Base-by-base conservation (phyloP, 2,888 invertebrate genomes). In the Gasteruption jaculator region DNA sequence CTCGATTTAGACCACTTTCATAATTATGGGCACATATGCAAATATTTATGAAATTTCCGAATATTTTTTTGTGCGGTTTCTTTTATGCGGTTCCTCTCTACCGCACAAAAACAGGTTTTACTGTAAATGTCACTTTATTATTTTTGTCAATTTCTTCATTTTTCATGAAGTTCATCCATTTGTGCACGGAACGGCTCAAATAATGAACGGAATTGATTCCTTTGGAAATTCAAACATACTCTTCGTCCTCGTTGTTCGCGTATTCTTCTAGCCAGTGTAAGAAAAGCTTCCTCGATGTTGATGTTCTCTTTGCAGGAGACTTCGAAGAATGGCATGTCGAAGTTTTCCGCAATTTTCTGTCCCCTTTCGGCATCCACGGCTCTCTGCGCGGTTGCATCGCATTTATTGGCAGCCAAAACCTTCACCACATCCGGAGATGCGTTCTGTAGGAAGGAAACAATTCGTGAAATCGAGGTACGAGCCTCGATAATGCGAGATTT, bases 251-350 rank as follows among this genome's bases (percentile, higher is more conserved):
- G 76, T 70, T 86, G 86, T 72, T 89, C 88, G 45, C 88, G 77
- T 72, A 90, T 90, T 75, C 83, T 83, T 66, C 88, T 78, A 48
- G 90, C 88, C 64, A 90, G 72, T 32, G 85, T 83, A 50, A 89
- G 71, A 69, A 90, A 90, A 36, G 87, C 83, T 63, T 86, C 85
- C 66, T 89, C 88, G 60, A 90, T 88, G 58, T 90, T 89, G 45
- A 90, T 81, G 65, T 90, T 84, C 56, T 83, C 85, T 72, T 90
- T 90, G 72, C 90, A 90, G 8, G 90, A 90, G 10, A 90, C 88
- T 73, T 90, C 90, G 65, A 86, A 88, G 68, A 90, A 90, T 21
- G 89, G 88, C 81, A 90, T 85, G 56, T 89, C 88, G 60, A 89
- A 90, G 65, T 85, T 85, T 61, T 89, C 88, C 0, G 89, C 89